Base-by-base conservation (phyloP, 2,888 invertebrate genomes). In the Bombyx huttoni region DNA sequence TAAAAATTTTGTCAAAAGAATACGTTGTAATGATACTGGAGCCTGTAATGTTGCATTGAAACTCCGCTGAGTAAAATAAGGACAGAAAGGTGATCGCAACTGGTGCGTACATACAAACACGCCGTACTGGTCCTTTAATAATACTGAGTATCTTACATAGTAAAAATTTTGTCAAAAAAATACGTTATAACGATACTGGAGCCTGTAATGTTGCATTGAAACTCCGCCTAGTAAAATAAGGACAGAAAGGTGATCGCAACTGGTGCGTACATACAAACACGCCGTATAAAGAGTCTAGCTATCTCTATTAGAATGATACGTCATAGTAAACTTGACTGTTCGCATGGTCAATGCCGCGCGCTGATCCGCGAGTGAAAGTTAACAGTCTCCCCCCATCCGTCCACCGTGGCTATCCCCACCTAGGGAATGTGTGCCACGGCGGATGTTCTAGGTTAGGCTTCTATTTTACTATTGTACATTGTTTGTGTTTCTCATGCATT, bases 341-440 rank as follows among this genome's bases (percentile, higher is more conserved):
- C 62, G 73, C 75, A 73, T 78, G 81, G 82, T 79, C 82, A 82
- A 75, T 81, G 82, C 71, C 78, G 75, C 68, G 65, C 40, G 48
- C 13, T 35, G 64, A 65, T 68, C 67, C 67, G 74, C 73, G 64
- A 81, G 82, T 81, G 82, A 82, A 82, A 82, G 82, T 82, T 75
- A 68, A 62, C 56, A 58, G 55, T 53, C 52, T 51, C 58, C 59
- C 57, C 59, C 52, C 60, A 61, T 56, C 52, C 52, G 59, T 40
- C 58, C 56, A 54, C 55, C 54, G 57, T 55, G 51, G 54, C 55
- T 10, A 46, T 53, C 51, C 56, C 51, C 46, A 47, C 47, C 54
- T 51, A 45, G 50, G 34, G 54, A 61, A 68, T 65, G 62, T 70
- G 66, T 68, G 72, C 67, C 68, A 65, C 40, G 9, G 24, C 24